phyloP scores from a whole-genome alignment of 2,113 vertebrate species.

The Ophthalmolycus amberensis region DNA sequence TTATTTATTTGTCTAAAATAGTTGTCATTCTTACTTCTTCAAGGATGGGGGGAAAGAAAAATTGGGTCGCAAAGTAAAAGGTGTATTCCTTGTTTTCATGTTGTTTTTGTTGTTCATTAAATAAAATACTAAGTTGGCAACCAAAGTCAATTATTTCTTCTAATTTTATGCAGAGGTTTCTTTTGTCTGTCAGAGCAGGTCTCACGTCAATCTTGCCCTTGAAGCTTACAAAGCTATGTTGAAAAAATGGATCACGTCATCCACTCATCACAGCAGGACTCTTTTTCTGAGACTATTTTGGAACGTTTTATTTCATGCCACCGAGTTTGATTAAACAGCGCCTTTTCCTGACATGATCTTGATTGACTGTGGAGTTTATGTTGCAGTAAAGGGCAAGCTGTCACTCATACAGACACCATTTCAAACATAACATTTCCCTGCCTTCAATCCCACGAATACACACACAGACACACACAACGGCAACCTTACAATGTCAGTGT shows the following conservation, averaged over 20 bases:
- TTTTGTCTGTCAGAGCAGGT: constrained; percentile 14
- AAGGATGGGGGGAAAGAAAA: not conserved
- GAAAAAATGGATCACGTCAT: constrained; percentile 34
- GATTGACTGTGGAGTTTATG: constrained; percentile 35
- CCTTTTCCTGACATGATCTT: constrained; percentile 1
- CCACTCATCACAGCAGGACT: constrained; percentile 45
- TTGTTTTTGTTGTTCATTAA: constrained; percentile 1
- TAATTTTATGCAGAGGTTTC: constrained; percentile 17
- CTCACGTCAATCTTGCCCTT: constrained; percentile 32
- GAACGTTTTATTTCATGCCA: constrained; percentile 32
- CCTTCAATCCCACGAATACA: not conserved
- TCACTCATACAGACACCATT: constrained; percentile 14
- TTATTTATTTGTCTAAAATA: not conserved
- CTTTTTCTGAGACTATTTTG: constrained; percentile 31
- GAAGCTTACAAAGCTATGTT: constrained; percentile 24
- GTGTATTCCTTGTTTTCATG: constrained; percentile 3
- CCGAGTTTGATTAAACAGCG: constrained; percentile 1
- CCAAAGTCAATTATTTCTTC: constrained; percentile 1
- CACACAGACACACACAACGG: not conserved
- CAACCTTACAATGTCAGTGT: constrained; percentile 34
- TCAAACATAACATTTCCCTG: not conserved
- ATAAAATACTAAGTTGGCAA: not conserved
- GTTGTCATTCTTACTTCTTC: not conserved
- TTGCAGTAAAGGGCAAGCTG: constrained; percentile 41
- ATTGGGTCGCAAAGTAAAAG: not conserved